A percentile compares a stretch with the other conserved stretches of the same genome.
phyloP scores from a whole-genome alignment of 2,797 vertebrate genomes.

The Podargus strigoides region DNA sequence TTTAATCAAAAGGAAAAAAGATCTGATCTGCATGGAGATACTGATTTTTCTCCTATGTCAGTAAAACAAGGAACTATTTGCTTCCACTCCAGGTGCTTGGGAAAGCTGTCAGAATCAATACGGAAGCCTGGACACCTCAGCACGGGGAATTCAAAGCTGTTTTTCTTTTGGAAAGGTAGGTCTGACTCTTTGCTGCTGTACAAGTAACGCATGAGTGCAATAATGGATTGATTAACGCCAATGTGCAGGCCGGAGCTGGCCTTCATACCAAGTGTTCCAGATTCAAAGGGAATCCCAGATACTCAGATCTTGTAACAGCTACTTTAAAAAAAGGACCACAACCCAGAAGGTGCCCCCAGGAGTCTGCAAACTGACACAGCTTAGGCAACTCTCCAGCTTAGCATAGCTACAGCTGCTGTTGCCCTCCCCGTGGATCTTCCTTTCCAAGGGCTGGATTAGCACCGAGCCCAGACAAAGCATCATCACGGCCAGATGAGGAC shows the following conservation, averaged over 20 bases:
- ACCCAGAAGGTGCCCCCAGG: neutral
- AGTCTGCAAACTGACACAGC: neutral
- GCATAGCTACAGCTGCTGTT: neutral
- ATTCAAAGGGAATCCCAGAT: neutral
- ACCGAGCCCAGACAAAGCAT: neutral
- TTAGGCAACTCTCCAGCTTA: neutral
- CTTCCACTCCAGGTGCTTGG: neutral
- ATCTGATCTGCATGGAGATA: neutral
- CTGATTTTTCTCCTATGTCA: neutral
- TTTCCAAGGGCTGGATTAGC: neutral
- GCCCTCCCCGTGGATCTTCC: neutral
- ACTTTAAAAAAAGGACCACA: neutral
- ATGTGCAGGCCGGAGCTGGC: neutral
- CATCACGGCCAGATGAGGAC: neutral
- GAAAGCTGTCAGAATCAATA: neutral
- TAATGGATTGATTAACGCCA: neutral
- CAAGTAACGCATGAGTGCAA: neutral
- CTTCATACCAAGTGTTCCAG: neutral
- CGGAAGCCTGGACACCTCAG: neutral
- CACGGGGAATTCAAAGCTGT: neutral
- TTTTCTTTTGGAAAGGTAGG: neutral
- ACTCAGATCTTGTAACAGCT: neutral
- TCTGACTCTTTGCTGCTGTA: neutral
- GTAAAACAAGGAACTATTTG: constrained; percentile 9
- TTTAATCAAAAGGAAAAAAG: constrained; percentile 37